Evolutionary conservation across 2,113 vertebrate genomes (phyloP).

Genomic region (Macquaria ambigua): DNA sequence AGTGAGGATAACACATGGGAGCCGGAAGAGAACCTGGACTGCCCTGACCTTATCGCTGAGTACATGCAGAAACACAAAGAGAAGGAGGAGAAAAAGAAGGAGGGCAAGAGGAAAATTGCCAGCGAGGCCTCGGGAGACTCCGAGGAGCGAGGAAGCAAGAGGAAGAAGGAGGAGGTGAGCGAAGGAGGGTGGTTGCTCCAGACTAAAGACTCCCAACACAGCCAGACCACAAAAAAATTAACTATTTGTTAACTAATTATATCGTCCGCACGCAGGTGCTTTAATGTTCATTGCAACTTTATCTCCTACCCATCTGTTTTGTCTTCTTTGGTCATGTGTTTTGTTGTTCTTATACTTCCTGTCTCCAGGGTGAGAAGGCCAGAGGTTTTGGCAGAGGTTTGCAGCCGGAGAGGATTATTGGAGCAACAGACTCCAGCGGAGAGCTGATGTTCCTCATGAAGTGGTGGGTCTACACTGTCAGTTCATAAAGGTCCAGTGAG

Average conservation of each 20-base stretch:
- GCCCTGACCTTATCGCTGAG: slow-evolving; percentile 96
- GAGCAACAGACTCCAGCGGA: slow-evolving; percentile 95
- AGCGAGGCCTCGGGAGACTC: slow-evolving; percentile 87
- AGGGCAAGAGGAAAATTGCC: slow-evolving; percentile 90
- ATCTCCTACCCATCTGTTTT: neutral
- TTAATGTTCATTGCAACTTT: neutral
- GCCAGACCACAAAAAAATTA: neutral
- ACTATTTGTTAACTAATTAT: neutral
- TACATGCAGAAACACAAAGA: slow-evolving; percentile 94
- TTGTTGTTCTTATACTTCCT: neutral
- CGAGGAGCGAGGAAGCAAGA: slow-evolving; percentile 95
- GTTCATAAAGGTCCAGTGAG: neutral
- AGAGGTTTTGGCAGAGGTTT: slow-evolving; percentile 95
- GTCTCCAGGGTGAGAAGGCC: slow-evolving; percentile 79
- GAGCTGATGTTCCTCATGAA: slow-evolving; percentile 99
- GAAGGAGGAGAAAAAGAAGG: slow-evolving; percentile 88
- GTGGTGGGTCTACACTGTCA: slow-evolving; percentile 84
- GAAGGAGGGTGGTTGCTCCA: neutral
- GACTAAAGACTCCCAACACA: neutral
- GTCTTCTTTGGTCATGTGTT: neutral
- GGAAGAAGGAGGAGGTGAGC: slow-evolving; percentile 95
- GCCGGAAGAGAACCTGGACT: slow-evolving; percentile 97
- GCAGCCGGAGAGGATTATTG: slow-evolving; percentile 96
- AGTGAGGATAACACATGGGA: slow-evolving; percentile 99
- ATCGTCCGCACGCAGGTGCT: neutral